Conservation (phyloP, 2,113 vertebrate genomes). For the Microcebus lehilahytsara region DNA sequence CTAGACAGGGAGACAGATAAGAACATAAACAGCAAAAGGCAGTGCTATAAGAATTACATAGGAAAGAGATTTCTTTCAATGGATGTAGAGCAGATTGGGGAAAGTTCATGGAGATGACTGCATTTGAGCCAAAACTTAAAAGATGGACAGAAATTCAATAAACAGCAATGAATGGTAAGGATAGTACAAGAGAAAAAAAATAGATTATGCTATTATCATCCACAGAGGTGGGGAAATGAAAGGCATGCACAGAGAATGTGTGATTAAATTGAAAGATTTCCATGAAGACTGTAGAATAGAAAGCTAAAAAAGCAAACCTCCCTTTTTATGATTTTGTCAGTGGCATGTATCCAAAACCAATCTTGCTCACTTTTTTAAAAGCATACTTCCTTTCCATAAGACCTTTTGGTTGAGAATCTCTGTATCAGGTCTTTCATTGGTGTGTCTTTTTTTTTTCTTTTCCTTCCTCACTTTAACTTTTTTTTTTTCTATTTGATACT, state of each 20-base stretch:
- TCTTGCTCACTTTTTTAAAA: neutral
- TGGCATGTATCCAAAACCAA: neutral
- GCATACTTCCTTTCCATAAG: neutral
- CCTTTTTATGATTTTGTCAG: neutral
- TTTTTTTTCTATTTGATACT: neutral
- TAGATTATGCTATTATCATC: neutral
- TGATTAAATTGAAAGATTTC: neutral
- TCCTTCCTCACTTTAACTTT: constrained; percentile 12
- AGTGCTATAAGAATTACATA: neutral
- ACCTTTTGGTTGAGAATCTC: neutral
- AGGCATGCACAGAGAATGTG: neutral
- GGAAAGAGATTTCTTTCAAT: neutral
- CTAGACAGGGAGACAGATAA: neutral
- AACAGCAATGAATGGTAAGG: neutral
- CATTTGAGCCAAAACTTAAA: neutral
- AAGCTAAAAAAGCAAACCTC: neutral
- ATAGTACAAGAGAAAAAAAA: neutral
- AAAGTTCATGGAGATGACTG: neutral
- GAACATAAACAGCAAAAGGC: neutral
- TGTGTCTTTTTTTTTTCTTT: neutral
- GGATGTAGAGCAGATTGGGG: neutral
- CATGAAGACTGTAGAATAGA: neutral
- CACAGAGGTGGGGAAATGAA: neutral
- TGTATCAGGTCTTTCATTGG: neutral
- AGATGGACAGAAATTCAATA: neutral